Conservation (phyloP, 2,888 invertebrate genomes). For the Drosophila pegasa region DNA sequence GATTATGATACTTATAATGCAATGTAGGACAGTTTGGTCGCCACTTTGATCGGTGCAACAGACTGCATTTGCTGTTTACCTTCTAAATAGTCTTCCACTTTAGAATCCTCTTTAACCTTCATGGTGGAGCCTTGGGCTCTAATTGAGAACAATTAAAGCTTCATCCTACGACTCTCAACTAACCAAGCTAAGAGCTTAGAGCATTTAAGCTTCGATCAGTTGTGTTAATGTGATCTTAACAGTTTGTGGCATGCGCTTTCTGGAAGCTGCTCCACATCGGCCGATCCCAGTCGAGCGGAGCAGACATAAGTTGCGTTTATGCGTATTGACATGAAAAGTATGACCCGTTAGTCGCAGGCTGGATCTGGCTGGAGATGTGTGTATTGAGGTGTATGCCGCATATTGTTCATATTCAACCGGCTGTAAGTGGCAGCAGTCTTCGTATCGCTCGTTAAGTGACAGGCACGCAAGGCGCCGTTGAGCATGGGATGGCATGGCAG, state of each 20-base stretch:
- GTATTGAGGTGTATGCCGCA: conserved; percentile 53
- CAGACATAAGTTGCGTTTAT: conserved; percentile 64
- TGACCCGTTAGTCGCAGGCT: conserved; percentile 53
- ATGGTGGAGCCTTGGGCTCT: too few species aligned
- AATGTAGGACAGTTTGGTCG: too few species aligned
- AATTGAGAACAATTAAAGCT: too few species aligned
- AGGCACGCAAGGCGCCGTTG: conserved; percentile 78
- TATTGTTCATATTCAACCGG: conserved; percentile 62
- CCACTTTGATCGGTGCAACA: too few species aligned
- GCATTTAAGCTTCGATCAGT: conserved; percentile 26
- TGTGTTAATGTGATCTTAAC: conserved; percentile 2
- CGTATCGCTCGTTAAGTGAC: conserved; percentile 70
- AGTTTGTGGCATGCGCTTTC: conserved; percentile 61
- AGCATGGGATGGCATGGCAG: conserved; percentile 26
- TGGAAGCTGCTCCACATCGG: conserved; percentile 70
- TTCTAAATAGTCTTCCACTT: too few species aligned
- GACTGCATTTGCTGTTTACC: too few species aligned
- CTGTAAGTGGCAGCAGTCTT: conserved; percentile 60
- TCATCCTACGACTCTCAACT: background rate
- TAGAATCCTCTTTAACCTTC: too few species aligned
- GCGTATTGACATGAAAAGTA: conserved; percentile 77
- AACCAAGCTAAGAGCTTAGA: conserved; percentile 22
- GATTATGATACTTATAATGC: too few species aligned
- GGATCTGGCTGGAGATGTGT: conserved; percentile 25
- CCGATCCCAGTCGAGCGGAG: conserved; percentile 14